Conservation (phyloP, 2,113 vertebrate genomes). For the Albula goreensis region DNA sequence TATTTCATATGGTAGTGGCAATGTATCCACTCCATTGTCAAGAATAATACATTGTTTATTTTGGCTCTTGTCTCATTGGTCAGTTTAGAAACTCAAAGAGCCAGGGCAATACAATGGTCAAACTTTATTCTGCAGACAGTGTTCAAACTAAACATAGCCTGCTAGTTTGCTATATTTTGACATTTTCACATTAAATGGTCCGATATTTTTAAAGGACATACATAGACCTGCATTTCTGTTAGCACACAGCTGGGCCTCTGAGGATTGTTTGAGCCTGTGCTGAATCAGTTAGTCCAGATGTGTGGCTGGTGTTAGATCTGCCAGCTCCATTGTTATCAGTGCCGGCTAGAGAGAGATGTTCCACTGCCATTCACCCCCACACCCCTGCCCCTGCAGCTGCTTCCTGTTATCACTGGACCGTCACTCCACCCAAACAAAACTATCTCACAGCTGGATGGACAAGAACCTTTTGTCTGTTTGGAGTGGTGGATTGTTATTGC, state of each 20-base stretch:
- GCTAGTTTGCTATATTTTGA: too few species aligned
- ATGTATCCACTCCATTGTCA: too few species aligned
- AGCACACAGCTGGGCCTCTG: not conserved
- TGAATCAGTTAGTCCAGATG: not conserved
- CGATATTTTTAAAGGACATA: too few species aligned
- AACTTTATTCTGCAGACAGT: too few species aligned
- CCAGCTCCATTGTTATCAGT: not conserved
- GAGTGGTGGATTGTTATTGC: not conserved
- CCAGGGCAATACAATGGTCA: too few species aligned
- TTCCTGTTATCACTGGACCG: slow-evolving; percentile 7
- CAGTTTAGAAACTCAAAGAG: too few species aligned
- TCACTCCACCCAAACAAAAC: not conserved
- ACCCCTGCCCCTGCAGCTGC: not conserved
- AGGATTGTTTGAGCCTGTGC: not conserved
- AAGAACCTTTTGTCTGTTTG: slow-evolving; percentile 18
- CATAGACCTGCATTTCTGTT: too few species aligned
- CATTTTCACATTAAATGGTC: too few species aligned
- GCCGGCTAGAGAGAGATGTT: not conserved
- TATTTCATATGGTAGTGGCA: too few species aligned
- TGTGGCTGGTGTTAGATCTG: not conserved
- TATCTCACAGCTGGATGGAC: not conserved
- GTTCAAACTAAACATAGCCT: too few species aligned
- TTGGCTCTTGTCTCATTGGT: too few species aligned
- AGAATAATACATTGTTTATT: too few species aligned
- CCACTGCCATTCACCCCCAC: not conserved